A percentile compares a stretch with the other conserved stretches of the same genome.
phyloP scores from a whole-genome alignment of 1,140 invertebrate species.

The Palaemon carinicauda region DNA sequence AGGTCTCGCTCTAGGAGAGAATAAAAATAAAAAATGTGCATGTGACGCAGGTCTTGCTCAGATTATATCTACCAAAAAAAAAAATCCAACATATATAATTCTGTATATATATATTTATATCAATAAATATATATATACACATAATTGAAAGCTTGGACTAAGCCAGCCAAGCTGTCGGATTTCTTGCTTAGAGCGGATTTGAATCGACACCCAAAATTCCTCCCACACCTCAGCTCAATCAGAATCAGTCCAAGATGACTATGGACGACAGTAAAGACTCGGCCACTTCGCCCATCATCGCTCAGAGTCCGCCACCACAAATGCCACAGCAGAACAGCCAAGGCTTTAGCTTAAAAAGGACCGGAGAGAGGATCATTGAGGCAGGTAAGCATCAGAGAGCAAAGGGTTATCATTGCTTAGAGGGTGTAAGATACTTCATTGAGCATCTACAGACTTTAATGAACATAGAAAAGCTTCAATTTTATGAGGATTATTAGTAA shows the following conservation, averaged over 20 bases:
- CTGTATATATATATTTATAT: background rate
- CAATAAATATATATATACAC: background rate
- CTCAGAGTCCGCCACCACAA: conserved; percentile 50
- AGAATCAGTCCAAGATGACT: conserved; percentile 48
- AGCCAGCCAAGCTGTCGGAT: background rate
- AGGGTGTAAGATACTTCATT: too few relatives aligned
- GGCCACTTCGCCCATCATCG: conserved; percentile 56
- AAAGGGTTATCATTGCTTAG: too few relatives aligned
- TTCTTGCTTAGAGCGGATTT: background rate
- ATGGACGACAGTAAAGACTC: conserved; percentile 60
- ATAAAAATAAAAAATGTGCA: too few relatives aligned
- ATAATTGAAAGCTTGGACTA: background rate
- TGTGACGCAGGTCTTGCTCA: too few relatives aligned
- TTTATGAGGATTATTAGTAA: too few relatives aligned
- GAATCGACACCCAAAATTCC: conserved; percentile 25
- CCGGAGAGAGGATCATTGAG: conserved; percentile 42
- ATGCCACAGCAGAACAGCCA: conserved; percentile 29
- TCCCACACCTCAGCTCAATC: conserved; percentile 42
- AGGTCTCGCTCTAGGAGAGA: too few relatives aligned
- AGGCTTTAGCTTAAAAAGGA: conserved; percentile 50
- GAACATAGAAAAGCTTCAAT: too few relatives aligned
- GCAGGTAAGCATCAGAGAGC: conserved; percentile 57
- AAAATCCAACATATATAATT: background rate
- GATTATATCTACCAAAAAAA: background rate
- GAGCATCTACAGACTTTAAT: too few relatives aligned